These are phyloP conservation scores for Meandrina meandrites DNA, from an alignment of 92 coral and sea anemone genomes.

Conservation along the genomic window DNA sequence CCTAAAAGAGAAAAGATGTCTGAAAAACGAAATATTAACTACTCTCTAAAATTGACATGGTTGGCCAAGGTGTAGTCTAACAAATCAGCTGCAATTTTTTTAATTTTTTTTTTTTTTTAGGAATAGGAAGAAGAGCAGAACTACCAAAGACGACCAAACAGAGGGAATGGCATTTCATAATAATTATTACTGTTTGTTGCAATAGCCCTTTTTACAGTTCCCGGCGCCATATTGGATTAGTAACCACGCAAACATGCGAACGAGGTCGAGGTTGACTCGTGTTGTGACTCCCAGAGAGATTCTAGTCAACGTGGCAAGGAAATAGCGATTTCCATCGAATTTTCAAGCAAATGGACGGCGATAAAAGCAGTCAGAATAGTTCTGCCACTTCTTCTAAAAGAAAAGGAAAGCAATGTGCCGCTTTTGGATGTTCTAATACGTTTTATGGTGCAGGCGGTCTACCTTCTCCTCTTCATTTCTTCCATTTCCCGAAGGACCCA, in stretches of 20 bases:
- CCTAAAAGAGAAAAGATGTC: too few relatives aligned
- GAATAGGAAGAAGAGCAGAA: too few relatives aligned
- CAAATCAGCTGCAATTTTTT: too few relatives aligned
- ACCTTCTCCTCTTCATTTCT: slow-evolving; percentile 33
- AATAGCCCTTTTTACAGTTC: not conserved
- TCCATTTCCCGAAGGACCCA: slow-evolving; percentile 32
- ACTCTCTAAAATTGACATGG: too few relatives aligned
- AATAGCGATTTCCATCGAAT: not conserved
- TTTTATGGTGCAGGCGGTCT: slow-evolving; percentile 26
- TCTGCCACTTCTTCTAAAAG: slow-evolving; percentile 16
- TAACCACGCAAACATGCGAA: not conserved
- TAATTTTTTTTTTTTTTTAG: too few relatives aligned
- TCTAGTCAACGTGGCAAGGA: not conserved
- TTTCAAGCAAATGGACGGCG: not conserved
- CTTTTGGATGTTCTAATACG: slow-evolving; percentile 27
- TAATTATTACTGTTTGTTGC: too few relatives aligned
- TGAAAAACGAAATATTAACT: too few relatives aligned
- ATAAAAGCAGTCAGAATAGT: not conserved
- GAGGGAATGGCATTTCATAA: too few relatives aligned
- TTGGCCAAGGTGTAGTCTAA: too few relatives aligned
- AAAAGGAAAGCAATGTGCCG: slow-evolving; percentile 48
- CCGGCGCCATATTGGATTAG: not conserved
- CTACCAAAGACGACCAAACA: too few relatives aligned
- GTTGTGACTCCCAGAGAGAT: not conserved
- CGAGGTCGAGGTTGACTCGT: not conserved